Evolutionary conservation across 2,888 invertebrate genomes (phyloP).

Genomic region (Uropetala carovei): DNA sequence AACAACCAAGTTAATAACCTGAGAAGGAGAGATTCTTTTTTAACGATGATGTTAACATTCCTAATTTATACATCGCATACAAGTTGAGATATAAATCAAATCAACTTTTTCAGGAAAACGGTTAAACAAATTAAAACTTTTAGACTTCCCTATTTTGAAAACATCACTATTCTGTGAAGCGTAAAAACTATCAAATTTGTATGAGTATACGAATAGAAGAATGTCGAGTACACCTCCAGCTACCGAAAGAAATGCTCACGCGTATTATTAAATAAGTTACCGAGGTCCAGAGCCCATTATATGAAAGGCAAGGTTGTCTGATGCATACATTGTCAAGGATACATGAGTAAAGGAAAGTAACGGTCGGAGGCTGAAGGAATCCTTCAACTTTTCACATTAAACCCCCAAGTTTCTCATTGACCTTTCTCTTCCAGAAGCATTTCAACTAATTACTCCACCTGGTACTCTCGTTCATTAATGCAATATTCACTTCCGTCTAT

Average conservation of each 20-base stretch:
- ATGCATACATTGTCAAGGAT: constrained; percentile 38
- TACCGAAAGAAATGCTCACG: neutral
- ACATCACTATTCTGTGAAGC: too few species aligned
- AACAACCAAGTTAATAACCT: too few species aligned
- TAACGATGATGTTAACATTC: too few species aligned
- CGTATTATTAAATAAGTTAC: neutral
- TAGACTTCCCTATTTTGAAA: too few species aligned
- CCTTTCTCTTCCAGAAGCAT: neutral
- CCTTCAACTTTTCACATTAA: neutral
- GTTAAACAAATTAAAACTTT: too few species aligned
- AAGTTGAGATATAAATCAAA: too few species aligned
- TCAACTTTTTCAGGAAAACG: too few species aligned
- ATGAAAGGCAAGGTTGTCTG: constrained; percentile 55
- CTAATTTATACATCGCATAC: too few species aligned
- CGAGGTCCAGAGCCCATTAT: constrained; percentile 48
- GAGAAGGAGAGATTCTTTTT: too few species aligned
- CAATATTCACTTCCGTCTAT: too few species aligned
- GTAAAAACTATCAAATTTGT: neutral
- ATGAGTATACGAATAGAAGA: neutral
- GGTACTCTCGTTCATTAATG: too few species aligned
- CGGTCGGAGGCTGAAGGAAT: neutral
- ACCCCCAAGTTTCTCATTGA: neutral
- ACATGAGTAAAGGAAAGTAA: neutral
- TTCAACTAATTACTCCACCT: too few species aligned
- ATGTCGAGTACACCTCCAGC: neutral